Conservation (phyloP, 2,797 vertebrate species). For the Chelmon rostratus region DNA sequence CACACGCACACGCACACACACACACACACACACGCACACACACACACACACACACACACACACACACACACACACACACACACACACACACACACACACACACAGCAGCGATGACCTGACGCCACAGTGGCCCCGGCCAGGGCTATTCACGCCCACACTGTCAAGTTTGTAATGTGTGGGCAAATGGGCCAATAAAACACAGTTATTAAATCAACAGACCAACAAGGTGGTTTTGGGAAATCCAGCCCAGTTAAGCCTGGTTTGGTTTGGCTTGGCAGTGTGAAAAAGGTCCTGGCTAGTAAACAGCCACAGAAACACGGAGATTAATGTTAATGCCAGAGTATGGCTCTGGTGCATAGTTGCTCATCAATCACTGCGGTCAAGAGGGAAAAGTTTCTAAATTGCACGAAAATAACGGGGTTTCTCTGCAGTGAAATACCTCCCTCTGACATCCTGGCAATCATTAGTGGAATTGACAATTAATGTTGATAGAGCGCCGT, state of each 20-base stretch:
- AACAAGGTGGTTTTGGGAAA: conserved; percentile 68
- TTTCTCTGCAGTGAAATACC: conserved; percentile 31
- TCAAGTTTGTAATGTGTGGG: conserved; percentile 50
- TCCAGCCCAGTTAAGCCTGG: conserved; percentile 52
- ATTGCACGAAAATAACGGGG: conserved; percentile 9
- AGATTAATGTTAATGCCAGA: conserved; percentile 59
- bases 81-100: neutral
- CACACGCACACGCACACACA: too few species aligned
- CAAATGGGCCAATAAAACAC: conserved; percentile 56
- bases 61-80: neutral
- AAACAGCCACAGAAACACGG: conserved; percentile 53
- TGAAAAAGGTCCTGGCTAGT: conserved; percentile 54
- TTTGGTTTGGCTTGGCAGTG: conserved; percentile 73
- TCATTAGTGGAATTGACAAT: conserved; percentile 7
- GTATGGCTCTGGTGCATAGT: conserved; percentile 40
- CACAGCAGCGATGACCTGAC: conserved; percentile 30
- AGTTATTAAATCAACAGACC: conserved; percentile 69
- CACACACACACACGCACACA: too few species aligned
- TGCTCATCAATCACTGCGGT: conserved; percentile 55
- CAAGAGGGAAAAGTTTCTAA: conserved; percentile 33
- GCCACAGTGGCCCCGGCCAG: conserved; percentile 34
- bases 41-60: neutral
- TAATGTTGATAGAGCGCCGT: conserved; percentile 19
- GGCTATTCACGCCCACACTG: conserved; percentile 44
- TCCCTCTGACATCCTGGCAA: conserved; percentile 11